Percentiles rank a stretch among this genome's conserved stretches.
Conservation (phyloP, 2,797 vertebrate species). For the Valencia hispanica region DNA sequence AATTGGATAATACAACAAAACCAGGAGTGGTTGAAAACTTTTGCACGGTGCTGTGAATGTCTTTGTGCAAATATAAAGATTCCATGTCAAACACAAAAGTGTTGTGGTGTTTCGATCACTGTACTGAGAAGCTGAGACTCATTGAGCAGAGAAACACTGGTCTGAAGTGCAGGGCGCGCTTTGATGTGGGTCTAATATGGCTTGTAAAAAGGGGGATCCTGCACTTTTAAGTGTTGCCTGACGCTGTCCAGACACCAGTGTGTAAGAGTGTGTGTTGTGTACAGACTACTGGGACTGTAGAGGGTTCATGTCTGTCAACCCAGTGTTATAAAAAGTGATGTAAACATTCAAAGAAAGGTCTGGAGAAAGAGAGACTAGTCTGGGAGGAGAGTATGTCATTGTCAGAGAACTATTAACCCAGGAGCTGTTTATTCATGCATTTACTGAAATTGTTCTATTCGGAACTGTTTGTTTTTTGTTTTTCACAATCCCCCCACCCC, state of each 20-base stretch:
- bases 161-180: conserved; percentile 62
- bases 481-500: background rate
- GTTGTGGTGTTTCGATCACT: conserved; percentile 48
- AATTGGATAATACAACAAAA: background rate
- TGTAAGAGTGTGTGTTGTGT: conserved; percentile 29
- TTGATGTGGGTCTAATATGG: conserved; percentile 81
- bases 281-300: conserved; percentile 24
- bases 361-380: conserved; percentile 22
- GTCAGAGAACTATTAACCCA: background rate
- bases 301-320: conserved; percentile 64
- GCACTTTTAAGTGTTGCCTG: conserved; percentile 81
- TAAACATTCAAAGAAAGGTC: conserved; percentile 71
- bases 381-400: conserved; percentile 20
- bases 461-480: background rate
- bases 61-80: conserved; percentile 15
- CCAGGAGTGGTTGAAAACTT: conserved; percentile 15
- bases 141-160: conserved; percentile 56
- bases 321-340: conserved; percentile 76
- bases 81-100: conserved; percentile 34
- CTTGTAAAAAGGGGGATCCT: conserved; percentile 77
- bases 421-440: conserved; percentile 5
- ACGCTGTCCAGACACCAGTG: conserved; percentile 73
- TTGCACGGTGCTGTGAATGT: background rate
- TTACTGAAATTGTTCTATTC: background rate
- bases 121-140: conserved; percentile 51